Evolutionary conservation across 2,888 invertebrate species (phyloP).

Genomic region (Hyposoter dolosus): DNA sequence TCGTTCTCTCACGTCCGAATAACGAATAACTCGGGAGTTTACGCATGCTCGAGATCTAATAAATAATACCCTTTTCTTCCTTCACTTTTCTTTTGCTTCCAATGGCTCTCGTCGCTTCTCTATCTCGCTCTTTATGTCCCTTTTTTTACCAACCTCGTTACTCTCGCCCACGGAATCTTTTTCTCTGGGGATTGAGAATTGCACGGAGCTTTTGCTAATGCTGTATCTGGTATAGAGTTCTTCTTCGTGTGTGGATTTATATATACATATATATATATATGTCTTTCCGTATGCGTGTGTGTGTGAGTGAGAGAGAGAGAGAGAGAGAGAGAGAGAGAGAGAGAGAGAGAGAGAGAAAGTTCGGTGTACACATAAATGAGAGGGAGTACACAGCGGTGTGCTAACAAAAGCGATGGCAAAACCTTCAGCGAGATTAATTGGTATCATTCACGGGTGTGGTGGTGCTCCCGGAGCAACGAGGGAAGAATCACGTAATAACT

Average conservation of each 20-base stretch:
- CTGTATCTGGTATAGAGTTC: slow-evolving; percentile 44
- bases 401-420: slow-evolving; percentile 67
- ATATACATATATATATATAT: slow-evolving; percentile 1
- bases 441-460: slow-evolving; percentile 63
- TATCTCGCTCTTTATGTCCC: slow-evolving; percentile 43
- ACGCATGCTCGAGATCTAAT: slow-evolving; percentile 67
- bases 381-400: slow-evolving; percentile 48
- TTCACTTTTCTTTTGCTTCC: slow-evolving; percentile 52
- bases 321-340: too few species aligned
- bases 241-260: neutral
- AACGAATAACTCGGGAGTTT: slow-evolving; percentile 48
- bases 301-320: neutral
- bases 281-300: neutral
- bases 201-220: slow-evolving; percentile 54
- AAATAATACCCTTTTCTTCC: slow-evolving; percentile 65
- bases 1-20: slow-evolving; percentile 44
- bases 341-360: neutral
- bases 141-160: slow-evolving; percentile 63
- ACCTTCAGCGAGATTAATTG: slow-evolving; percentile 68
- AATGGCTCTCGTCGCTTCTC: slow-evolving; percentile 55
- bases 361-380: slow-evolving; percentile 15
- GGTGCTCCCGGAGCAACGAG: slow-evolving; percentile 39
- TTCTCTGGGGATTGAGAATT: slow-evolving; percentile 57
- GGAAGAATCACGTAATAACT: slow-evolving; percentile 65
- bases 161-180: slow-evolving; percentile 56